Evolutionary conservation across 2,888 invertebrate species (phyloP).

Genomic region (Deilephila porcellus): DNA sequence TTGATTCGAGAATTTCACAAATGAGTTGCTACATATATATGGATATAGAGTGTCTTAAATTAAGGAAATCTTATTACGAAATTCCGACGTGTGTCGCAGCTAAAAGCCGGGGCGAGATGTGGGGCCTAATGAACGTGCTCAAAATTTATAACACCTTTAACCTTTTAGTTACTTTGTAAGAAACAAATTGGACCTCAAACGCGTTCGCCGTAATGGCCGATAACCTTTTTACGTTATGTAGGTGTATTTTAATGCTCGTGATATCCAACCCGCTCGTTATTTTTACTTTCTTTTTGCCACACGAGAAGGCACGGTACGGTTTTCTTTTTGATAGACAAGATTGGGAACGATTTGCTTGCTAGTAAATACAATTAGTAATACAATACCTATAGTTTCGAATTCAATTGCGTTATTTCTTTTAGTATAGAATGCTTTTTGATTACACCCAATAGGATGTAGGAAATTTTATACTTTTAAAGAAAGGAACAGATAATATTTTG

Average conservation of each 20-base stretch:
- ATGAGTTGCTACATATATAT: constrained; percentile 39
- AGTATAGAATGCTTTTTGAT: too few species aligned
- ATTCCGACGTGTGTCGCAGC: constrained; percentile 80
- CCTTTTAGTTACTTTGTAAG: constrained; percentile 73
- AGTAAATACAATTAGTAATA: neutral
- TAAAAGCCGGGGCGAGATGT: constrained; percentile 72
- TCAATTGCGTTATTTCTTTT: too few species aligned
- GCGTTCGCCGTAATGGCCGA: constrained; percentile 51
- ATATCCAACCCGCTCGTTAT: constrained; percentile 8
- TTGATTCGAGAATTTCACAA: constrained; percentile 52
- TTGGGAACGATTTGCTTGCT: neutral
- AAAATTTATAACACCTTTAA: constrained; percentile 80
- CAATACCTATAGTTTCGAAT: too few species aligned
- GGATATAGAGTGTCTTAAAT: constrained; percentile 69
- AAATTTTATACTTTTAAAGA: too few species aligned
- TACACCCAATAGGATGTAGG: too few species aligned
- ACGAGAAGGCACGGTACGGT: neutral
- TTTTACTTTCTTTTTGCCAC: constrained; percentile 2
- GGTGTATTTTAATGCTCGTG: constrained; percentile 9
- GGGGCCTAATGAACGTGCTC: constrained; percentile 78
- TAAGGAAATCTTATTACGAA: constrained; percentile 83
- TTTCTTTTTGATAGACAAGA: neutral
- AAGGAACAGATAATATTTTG: too few species aligned
- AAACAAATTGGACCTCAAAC: constrained; percentile 65
- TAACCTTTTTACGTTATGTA: constrained; percentile 42